Evolutionary conservation across 1,140 invertebrate genomes (phyloP).

Genomic region (Caerostris darwini): DNA sequence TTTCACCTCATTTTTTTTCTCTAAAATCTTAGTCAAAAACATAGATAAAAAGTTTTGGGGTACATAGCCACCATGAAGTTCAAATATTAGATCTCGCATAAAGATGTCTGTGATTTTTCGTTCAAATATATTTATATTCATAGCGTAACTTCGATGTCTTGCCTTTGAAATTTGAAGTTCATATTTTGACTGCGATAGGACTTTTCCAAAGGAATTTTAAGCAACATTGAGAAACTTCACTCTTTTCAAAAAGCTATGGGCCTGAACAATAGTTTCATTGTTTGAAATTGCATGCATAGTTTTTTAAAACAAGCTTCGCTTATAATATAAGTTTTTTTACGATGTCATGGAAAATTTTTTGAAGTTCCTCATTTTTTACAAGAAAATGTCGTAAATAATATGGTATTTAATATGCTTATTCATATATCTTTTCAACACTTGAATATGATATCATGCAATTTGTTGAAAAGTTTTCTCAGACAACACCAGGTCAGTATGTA

Average conservation of each 20-base stretch:
- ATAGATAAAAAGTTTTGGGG: not conserved
- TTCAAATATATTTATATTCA: not conserved
- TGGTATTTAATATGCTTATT: too few species aligned
- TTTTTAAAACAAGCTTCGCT: too few species aligned
- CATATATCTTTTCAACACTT: too few species aligned
- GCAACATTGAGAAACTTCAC: not conserved
- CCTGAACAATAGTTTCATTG: not conserved
- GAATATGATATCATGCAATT: too few species aligned
- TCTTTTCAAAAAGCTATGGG: too few species aligned
- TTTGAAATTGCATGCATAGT: not conserved
- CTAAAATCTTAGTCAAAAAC: not conserved
- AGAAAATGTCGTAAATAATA: too few species aligned
- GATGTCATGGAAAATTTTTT: too few species aligned
- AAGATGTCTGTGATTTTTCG: not conserved
- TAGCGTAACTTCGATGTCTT: not conserved
- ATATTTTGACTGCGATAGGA: not conserved
- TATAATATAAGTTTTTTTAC: too few species aligned
- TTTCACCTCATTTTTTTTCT: not conserved
- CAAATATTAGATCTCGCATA: slow-evolving; percentile 14
- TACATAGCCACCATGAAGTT: not conserved
- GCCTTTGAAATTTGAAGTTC: not conserved
- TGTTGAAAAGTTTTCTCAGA: too few species aligned
- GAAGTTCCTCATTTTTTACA: too few species aligned
- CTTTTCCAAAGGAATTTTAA: not conserved
- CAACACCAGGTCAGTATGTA: too few species aligned